Evolutionary conservation across 2,888 invertebrate genomes (phyloP).

Genomic region (Scaptomyza tumidula): DNA sequence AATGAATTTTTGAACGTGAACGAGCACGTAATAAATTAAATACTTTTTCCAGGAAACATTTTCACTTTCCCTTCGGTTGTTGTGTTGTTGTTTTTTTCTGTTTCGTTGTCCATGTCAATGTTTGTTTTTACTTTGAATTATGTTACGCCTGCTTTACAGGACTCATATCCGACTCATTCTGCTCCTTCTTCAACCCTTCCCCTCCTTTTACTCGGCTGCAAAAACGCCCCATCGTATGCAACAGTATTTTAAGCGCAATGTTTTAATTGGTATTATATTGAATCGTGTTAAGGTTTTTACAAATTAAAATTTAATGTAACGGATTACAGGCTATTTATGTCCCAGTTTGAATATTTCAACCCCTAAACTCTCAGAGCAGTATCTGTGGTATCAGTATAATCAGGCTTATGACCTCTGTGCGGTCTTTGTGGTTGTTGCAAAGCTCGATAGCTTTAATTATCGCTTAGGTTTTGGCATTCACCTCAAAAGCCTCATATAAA

Average conservation of each 20-base stretch:
- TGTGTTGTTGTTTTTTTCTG: not conserved
- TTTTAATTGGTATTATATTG: not conserved
- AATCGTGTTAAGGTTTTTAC: not conserved
- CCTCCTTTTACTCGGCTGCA: conserved; percentile 8
- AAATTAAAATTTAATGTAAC: too few species aligned
- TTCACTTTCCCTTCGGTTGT: not conserved
- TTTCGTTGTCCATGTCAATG: conserved; percentile 61
- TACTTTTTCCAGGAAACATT: conserved; percentile 62
- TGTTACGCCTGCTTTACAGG: conserved; percentile 50
- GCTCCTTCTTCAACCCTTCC: too few species aligned
- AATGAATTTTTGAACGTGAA: conserved; percentile 70
- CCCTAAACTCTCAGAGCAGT: not conserved
- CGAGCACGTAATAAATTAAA: conserved; percentile 70
- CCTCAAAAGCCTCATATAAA: conserved; percentile 20
- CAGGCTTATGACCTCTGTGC: conserved; percentile 15
- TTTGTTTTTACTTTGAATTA: conserved; percentile 76
- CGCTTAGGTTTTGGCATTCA: not conserved
- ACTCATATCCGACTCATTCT: not conserved
- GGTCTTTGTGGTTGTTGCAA: conserved; percentile 18
- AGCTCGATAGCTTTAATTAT: conserved; percentile 15
- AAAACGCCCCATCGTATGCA: conserved; percentile 34
- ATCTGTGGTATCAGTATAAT: not conserved
- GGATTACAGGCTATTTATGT: too few species aligned
- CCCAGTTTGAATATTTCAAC: not conserved
- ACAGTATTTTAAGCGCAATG: not conserved